Base-by-base conservation (phyloP, 2,888 invertebrate species). In the Drosophila demipolita region DNA sequence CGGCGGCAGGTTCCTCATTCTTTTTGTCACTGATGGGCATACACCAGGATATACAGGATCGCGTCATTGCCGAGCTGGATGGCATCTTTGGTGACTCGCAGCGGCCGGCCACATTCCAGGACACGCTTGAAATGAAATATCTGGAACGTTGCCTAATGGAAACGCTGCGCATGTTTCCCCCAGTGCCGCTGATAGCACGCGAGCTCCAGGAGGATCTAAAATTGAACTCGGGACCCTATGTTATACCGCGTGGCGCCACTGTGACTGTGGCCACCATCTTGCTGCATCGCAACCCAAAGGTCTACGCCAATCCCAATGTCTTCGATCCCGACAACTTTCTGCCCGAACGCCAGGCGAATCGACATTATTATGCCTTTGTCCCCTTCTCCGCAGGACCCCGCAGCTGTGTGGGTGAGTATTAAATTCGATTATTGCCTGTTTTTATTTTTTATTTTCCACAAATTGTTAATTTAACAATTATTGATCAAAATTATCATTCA, bases 311-410 rank as follows among this genome's bases (percentile, higher is more conserved):
- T 92, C 96, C 98, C 0, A 94, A 95, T 50, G 94, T 94, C 75
- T 98, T 97, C 91, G 94, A 97, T 93, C 97, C 98, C 2, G 97
- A 97, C 92, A 96, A 97, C 91, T 98, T 97, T 94, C 94, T 97
- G 75, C 96, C 97, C 0, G 97, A 97, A 90, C 95, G 94, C 78
- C 96, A 95, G 73, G 95, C 96, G 57, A 95, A 95, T 83, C 95
- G 97, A 71, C 97, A 97, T 90, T 97, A 96, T 90, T 97, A 97
- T 91, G 95, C 96, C 6, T 97, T 95, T 88, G 95, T 97, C 61
- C 97, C 97, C 15, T 97, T 97, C 94, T 97, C 96, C 59, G 97
- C 97, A 72, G 97, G 97, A 45, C 97, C 97, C 7, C 95, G 97
- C 86, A 96, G 96, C 93, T 96, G 96, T 91, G 96, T 96, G 73